Percentiles rank a stretch among this genome's conserved stretches.
phyloP scores from a whole-genome alignment of 2,113 vertebrate genomes.

The Hylia prasina region DNA sequence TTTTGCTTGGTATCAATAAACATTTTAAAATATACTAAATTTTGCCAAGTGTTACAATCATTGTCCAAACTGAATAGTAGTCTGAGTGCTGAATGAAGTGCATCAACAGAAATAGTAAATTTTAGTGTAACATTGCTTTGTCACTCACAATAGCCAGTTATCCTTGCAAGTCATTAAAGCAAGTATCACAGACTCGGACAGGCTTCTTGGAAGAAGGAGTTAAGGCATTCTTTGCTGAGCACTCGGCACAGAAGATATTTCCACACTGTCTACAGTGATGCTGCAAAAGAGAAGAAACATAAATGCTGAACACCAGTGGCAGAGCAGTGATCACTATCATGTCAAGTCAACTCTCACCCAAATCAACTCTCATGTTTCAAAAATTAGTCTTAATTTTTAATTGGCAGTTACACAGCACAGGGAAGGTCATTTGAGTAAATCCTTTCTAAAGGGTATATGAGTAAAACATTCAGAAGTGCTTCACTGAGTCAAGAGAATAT shows the following conservation, averaged over 20 bases:
- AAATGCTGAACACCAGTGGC: neutral
- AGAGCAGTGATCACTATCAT: neutral
- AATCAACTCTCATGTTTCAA: neutral
- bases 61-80: slow-evolving; percentile 73
- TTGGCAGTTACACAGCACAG: neutral
- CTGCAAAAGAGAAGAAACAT: slow-evolving; percentile 71
- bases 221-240: slow-evolving; percentile 90
- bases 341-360: neutral
- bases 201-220: slow-evolving; percentile 98
- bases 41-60: slow-evolving; percentile 75
- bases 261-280: slow-evolving; percentile 98
- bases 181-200: slow-evolving; percentile 91
- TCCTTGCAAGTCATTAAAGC: slow-evolving; percentile 93
- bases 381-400: neutral
- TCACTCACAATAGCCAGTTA: slow-evolving; percentile 62
- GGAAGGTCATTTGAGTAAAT: neutral
- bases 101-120: slow-evolving; percentile 77
- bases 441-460: neutral
- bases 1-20: slow-evolving; percentile 73
- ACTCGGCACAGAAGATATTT: slow-evolving; percentile 97
- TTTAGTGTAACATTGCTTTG: slow-evolving; percentile 58
- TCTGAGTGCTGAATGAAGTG: slow-evolving; percentile 77
- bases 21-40: slow-evolving; percentile 74
- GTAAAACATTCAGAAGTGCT: neutral
- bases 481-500: neutral